Evolutionary conservation across 1,140 invertebrate species (phyloP), one percentile per base, ranked within the genome.

Genomic region (Cephus cinctus): DNA sequence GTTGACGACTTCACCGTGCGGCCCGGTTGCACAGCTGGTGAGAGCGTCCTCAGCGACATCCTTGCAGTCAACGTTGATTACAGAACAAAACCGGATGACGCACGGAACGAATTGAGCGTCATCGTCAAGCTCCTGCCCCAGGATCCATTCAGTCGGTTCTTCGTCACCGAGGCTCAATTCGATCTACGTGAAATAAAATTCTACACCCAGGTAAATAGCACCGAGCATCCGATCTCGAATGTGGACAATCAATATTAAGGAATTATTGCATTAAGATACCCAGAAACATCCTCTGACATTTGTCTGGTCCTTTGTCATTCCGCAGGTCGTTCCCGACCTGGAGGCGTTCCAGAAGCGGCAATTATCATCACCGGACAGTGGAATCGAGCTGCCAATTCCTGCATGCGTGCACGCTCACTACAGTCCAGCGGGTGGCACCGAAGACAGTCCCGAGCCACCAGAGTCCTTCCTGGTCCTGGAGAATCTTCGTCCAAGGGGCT

Each of bases 101-200:
- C 54, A 59, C 52, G 51, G 35, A 25, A 48, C 19, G 57, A 69
- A 20, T 63, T 86, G 11, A 82, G 78, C 20, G 78, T 90, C 14
- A 84, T 90, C 27, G 83, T 89, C 43, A 92, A 91, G 62, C 77
- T 89, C 5, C 79, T 88, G 30, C 89, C 85, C 5, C 82, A 83
- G 58, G 86, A 88, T 71, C 84, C 84, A 2, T 89, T 86, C 71
- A 86, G 83, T 46, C 75, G 88, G 20, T 84, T 84, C 47, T 89
- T 90, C 65, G 87, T 89, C 21, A 86, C 85, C 22, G 86, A 89
- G 63, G 87, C 87, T 1, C 87, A 90, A 69, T 90, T 90, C 63
- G 87, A 90, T 71, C 80, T 88, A 1, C 77, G 88, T 35, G 88
- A 90, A 71, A 90, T 90, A 56, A 84, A 88, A 50, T 90, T 91